Evolutionary conservation across 2,797 vertebrate genomes (phyloP).

Genomic region (Setipinna tenuifilis): DNA sequence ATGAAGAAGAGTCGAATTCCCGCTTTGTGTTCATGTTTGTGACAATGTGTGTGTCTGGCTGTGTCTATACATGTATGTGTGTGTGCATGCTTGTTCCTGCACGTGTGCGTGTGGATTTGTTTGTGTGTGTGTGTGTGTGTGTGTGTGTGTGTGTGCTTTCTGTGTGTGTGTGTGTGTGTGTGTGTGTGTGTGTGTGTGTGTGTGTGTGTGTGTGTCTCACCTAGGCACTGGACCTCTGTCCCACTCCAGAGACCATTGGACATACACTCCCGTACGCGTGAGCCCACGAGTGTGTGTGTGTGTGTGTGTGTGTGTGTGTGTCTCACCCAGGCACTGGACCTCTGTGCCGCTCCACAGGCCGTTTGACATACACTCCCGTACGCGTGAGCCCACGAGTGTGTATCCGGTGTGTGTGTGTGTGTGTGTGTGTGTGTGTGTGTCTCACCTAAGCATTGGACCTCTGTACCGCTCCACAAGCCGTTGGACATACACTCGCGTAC

Average conservation of each 20-base stretch:
- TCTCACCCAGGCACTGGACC: too few relatives aligned
- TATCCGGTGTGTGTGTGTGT: too few relatives aligned
- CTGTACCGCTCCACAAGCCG: conserved; percentile 94
- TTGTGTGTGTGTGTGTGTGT: neutral
- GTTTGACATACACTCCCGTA: too few relatives aligned
- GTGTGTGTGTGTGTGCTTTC: conserved; percentile 13
- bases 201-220: neutral
- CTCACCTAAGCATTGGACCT: conserved; percentile 92
- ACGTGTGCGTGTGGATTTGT: neutral
- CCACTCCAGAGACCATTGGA: too few relatives aligned
- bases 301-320: neutral
- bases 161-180: neutral
- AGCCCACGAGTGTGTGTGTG: too few relatives aligned
- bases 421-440: conserved; percentile 28
- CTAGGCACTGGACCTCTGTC: too few relatives aligned
- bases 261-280: too few relatives aligned
- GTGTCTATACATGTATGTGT: neutral
- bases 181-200: neutral
- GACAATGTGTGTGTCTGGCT: neutral
- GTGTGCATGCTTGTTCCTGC: neutral
- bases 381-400: too few relatives aligned
- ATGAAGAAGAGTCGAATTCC: too few relatives aligned
- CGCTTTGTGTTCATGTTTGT: neutral
- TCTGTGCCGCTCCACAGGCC: too few relatives aligned
- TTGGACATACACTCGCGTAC: conserved; percentile 97